These are phyloP conservation scores for Nymphalis urticae DNA, from an alignment of 2,888 invertebrate species.

Conservation along the genomic window DNA sequence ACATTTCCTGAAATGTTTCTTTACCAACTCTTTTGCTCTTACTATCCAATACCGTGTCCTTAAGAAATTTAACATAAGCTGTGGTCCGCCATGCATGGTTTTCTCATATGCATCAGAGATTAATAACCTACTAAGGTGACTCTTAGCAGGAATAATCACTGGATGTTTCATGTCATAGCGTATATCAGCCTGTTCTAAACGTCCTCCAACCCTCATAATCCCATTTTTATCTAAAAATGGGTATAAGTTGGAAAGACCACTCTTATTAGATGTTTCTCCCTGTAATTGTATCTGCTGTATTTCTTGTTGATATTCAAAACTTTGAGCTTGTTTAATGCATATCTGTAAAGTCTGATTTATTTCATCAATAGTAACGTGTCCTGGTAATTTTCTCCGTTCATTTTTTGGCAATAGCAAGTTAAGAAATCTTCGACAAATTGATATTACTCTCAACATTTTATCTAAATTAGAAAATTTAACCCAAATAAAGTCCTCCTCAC, in stretches of 20 bases:
- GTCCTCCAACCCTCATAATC: no score
- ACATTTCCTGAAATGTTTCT: conserved; percentile 22
- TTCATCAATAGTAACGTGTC: no score
- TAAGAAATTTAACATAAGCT: conserved; percentile 31
- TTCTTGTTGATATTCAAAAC: no score
- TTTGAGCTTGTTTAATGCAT: no score
- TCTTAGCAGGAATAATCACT: conserved; percentile 34
- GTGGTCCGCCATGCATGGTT: conserved; percentile 44
- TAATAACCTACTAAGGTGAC: conserved; percentile 31
- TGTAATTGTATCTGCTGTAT: no score
- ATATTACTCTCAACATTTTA: no score
- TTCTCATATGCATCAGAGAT: conserved; percentile 35
- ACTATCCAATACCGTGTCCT: conserved; percentile 38
- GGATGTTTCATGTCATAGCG: conserved; percentile 39
- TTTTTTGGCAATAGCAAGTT: no score
- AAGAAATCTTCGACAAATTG: no score
- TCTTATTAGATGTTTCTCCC: conserved; percentile 22
- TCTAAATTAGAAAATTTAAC: no score
- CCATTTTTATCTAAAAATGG: conserved; percentile 36
- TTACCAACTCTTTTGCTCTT: conserved; percentile 23
- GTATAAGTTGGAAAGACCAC: conserved; percentile 24
- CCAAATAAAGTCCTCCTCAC: no score
- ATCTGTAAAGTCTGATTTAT: no score
- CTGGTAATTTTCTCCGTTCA: no score
- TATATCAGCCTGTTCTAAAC: conserved; percentile 36